Conservation (phyloP, 2,888 invertebrate genomes). For the Ophion slaviceki region DNA sequence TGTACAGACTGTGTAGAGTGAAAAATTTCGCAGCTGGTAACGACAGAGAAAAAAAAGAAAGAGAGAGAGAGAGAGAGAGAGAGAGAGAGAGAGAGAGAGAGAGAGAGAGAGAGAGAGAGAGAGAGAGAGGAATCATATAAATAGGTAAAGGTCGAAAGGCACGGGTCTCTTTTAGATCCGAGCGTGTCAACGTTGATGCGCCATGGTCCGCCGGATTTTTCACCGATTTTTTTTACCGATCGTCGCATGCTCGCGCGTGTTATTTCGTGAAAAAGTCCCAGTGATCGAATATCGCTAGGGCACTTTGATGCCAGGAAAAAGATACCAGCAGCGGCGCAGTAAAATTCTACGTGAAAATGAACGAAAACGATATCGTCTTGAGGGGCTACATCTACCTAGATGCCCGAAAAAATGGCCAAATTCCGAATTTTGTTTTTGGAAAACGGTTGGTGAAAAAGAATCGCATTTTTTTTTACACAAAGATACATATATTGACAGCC, state of each 20-base stretch:
- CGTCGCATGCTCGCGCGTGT: constrained; percentile 33
- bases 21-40: constrained; percentile 13
- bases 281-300: too few species aligned
- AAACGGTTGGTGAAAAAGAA: too few species aligned
- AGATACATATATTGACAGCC: too few species aligned
- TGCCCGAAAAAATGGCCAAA: too few species aligned
- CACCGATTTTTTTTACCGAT: constrained; percentile 21
- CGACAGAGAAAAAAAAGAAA: constrained; percentile 28
- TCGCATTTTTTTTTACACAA: too few species aligned
- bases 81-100: constrained; percentile 19
- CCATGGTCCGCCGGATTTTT: constrained; percentile 64
- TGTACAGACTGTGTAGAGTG: constrained; percentile 32
- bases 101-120: constrained; percentile 15
- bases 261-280: constrained; percentile 38
- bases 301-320: too few species aligned
- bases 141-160: constrained; percentile 66
- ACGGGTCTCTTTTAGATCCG: constrained; percentile 56
- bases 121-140: constrained; percentile 35
- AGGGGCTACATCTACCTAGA: too few species aligned
- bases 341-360: too few species aligned
- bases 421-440: too few species aligned
- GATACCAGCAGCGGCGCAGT: too few species aligned
- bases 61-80: constrained; percentile 6
- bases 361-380: too few species aligned
- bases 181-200: constrained; percentile 65